Percentiles rank a stretch among this genome's conserved stretches.
These are phyloP conservation scores for Lithophane semibrunnea DNA, from an alignment of 2,888 invertebrate species.

Conservation along the genomic window DNA sequence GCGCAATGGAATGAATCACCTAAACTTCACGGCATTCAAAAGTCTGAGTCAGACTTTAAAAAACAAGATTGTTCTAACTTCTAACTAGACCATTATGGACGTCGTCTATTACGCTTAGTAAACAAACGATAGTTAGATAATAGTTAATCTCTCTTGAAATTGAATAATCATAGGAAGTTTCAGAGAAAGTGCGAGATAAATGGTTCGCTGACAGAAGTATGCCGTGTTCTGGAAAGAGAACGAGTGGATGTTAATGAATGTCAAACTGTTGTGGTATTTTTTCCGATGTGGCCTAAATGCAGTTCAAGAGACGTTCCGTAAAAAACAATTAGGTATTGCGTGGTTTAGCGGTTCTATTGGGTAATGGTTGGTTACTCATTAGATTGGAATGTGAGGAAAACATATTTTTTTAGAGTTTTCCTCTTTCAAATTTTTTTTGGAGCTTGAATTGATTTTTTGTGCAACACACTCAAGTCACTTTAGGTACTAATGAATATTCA, in stretches of 20 bases:
- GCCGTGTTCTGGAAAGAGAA: constrained; percentile 77
- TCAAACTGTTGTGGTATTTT: constrained; percentile 75
- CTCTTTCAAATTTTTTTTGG: constrained; percentile 22
- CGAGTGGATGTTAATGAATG: constrained; percentile 79
- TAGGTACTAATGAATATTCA: background rate
- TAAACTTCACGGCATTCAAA: constrained; percentile 23
- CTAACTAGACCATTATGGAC: constrained; percentile 34
- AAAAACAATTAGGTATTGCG: constrained; percentile 60
- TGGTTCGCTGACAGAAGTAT: constrained; percentile 78
- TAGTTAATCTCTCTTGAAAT: constrained; percentile 78
- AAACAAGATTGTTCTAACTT: constrained; percentile 38
- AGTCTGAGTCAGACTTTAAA: constrained; percentile 50
- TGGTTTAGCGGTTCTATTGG: constrained; percentile 40
- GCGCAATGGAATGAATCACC: constrained; percentile 57
- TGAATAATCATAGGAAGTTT: constrained; percentile 79
- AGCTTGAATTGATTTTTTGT: background rate
- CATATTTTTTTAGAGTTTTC: constrained; percentile 30
- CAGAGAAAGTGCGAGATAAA: constrained; percentile 74
- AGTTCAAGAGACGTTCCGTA: constrained; percentile 71
- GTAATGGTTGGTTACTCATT: constrained; percentile 55
- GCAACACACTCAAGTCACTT: background rate
- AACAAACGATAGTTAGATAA: constrained; percentile 74
- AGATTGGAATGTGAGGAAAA: constrained; percentile 35
- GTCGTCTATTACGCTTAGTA: constrained; percentile 54
- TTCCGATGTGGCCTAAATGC: constrained; percentile 81